Base-by-base conservation (phyloP, 2,888 invertebrate genomes). In the Idaea aversata region DNA sequence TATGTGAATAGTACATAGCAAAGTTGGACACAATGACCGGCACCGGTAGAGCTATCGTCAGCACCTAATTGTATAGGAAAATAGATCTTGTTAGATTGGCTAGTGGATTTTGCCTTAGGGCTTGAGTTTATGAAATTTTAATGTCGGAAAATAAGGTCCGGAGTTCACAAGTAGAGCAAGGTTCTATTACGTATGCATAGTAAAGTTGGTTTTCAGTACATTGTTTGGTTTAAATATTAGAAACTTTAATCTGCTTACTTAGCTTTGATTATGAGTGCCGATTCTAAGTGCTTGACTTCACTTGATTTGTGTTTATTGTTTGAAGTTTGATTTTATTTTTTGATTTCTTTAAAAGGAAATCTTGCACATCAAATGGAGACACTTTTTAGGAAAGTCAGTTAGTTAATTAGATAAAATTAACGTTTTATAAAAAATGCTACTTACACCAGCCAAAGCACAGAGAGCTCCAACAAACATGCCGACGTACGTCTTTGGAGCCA, bases 21-120 rank as follows among this genome's bases (percentile, higher is more conserved):
- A 99, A 99, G 94, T 99, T 99, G 91, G 98, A 98, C 76, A 99
- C 99, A 86, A 99, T 99, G 90, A 99, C 99, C 78, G 99, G 99
- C 82, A 99, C 99, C 76, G 99, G 99, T 84, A 99, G 95, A 82
- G 99, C 99, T 93, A 99, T 98, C 86, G 99, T 99, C 81, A 99
- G 94, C 81, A 93, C 93, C 93, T 93, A 79, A 70, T 67, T 63
- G 15, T 64, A 62, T 61, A 62, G 58, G 64, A 65, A 57, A 16
- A 69, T 13, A 61, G 70, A 15, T 70, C 62, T 57, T 34, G 34
- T 68, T 70, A 72, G 1, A 67, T 63, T 69, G 67, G 70, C 34
- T 36, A 47, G 15, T 62, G 71, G 68, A 66, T 68, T 34, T 34
- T 59, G 59, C 66, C 57, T 63, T 47, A 71, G 66, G 69, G 65